A percentile compares a stretch with the other conserved stretches of the same genome.
phyloP scores from a whole-genome alignment of 2,797 vertebrate genomes.

The Catostomus latipinnis region DNA sequence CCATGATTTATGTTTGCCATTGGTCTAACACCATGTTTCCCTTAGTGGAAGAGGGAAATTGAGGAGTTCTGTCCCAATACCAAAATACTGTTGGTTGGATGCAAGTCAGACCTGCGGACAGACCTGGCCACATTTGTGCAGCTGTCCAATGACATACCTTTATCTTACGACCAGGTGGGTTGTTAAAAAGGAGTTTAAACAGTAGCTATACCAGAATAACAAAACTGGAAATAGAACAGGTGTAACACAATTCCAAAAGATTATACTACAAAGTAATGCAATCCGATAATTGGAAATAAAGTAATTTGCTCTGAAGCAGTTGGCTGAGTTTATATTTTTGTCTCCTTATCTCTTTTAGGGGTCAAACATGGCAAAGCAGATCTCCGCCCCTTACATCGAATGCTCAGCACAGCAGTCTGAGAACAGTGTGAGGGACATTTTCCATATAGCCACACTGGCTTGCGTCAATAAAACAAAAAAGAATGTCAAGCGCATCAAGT shows the following conservation, averaged over 20 bases:
- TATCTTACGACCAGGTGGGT: slow-evolving; percentile 83
- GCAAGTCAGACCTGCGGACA: slow-evolving; percentile 88
- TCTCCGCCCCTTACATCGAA: slow-evolving; percentile 88
- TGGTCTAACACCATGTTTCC: background rate
- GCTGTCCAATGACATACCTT: slow-evolving; percentile 86
- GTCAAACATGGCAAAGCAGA: slow-evolving; percentile 88
- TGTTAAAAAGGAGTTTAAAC: background rate
- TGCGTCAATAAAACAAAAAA: slow-evolving; percentile 89
- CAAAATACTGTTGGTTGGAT: slow-evolving; percentile 89
- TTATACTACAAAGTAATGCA: slow-evolving; percentile 6
- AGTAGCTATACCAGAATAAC: background rate
- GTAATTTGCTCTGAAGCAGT: background rate
- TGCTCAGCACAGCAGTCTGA: slow-evolving; percentile 90
- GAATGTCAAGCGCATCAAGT: slow-evolving; percentile 86
- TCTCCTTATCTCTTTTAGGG: slow-evolving; percentile 71
- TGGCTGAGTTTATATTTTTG: background rate
- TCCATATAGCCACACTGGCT: slow-evolving; percentile 88
- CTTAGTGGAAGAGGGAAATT: slow-evolving; percentile 79
- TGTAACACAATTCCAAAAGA: background rate
- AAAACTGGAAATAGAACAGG: background rate
- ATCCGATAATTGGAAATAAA: background rate
- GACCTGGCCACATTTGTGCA: slow-evolving; percentile 87
- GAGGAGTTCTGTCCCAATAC: slow-evolving; percentile 91
- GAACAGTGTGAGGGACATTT: slow-evolving; percentile 92
- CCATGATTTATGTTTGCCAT: background rate